These are phyloP conservation scores for Asbolus verrucosus DNA, from an alignment of 1,140 invertebrate species.

Conservation along the genomic window DNA sequence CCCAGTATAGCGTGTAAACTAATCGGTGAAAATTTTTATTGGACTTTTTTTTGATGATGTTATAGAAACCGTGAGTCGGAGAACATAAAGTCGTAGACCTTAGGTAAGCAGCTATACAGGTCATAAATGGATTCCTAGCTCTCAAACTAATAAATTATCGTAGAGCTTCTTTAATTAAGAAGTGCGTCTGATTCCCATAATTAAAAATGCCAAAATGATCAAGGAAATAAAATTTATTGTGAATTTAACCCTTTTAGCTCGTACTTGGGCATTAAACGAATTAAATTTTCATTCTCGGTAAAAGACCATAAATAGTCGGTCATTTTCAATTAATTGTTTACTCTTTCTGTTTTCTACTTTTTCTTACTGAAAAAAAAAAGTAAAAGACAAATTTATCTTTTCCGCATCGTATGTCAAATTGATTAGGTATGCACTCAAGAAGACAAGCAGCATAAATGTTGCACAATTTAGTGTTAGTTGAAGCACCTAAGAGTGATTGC, in stretches of 20 bases:
- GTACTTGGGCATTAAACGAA: neutral
- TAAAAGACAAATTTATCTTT: no score
- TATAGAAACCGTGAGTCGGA: neutral
- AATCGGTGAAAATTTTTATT: slow-evolving; percentile 51
- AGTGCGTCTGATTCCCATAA: slow-evolving; percentile 35
- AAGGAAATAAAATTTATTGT: slow-evolving; percentile 11
- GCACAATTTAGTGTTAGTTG: no score
- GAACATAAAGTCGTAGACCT: slow-evolving; percentile 18
- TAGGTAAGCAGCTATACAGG: neutral
- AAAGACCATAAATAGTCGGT: neutral
- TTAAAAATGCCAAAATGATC: slow-evolving; percentile 41
- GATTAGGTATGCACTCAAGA: no score
- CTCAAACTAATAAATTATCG: slow-evolving; percentile 44
- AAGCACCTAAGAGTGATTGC: no score
- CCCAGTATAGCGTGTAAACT: slow-evolving; percentile 50
- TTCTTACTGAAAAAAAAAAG: no score
- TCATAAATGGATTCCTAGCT: neutral
- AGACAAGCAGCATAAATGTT: no score
- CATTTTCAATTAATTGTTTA: neutral
- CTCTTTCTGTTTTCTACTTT: no score
- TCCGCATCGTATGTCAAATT: no score
- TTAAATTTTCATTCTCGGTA: slow-evolving; percentile 10
- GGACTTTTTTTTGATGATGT: slow-evolving; percentile 4
- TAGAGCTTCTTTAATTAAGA: slow-evolving; percentile 48
- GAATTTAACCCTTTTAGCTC: slow-evolving; percentile 6